Evolutionary conservation across 1,140 invertebrate species (phyloP).

Genomic region (Eupristina koningsbergeri): DNA sequence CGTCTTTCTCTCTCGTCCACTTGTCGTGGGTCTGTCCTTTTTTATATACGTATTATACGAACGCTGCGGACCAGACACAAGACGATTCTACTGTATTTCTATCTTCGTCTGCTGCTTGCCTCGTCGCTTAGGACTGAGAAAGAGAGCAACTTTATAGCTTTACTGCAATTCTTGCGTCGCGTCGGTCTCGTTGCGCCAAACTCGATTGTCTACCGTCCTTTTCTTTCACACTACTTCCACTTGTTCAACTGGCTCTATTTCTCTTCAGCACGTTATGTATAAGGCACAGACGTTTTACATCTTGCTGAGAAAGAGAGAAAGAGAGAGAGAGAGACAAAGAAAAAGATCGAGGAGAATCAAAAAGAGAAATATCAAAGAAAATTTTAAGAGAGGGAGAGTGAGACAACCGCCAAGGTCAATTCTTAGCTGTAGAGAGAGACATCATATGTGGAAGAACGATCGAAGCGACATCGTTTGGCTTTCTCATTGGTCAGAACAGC

Average conservation of each 20-base stretch:
- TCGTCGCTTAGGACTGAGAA: not conserved
- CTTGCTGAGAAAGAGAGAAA: not conserved
- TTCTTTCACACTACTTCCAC: not conserved
- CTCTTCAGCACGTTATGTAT: not conserved
- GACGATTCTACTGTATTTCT: constrained; percentile 15
- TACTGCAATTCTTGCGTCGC: constrained; percentile 2
- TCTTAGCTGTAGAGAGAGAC: constrained; percentile 4
- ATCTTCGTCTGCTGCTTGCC: constrained; percentile 13
- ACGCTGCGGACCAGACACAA: constrained; percentile 13
- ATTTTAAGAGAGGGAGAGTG: not conserved
- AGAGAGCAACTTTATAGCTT: constrained; percentile 6
- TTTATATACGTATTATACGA: constrained; percentile 4
- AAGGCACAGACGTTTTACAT: not conserved
- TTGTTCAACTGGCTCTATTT: constrained; percentile 3
- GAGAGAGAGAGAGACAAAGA: not conserved
- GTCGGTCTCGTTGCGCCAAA: constrained; percentile 18
- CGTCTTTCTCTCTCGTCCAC: not conserved
- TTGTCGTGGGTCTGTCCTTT: constrained; percentile 6
- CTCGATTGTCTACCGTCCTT: constrained; percentile 20
- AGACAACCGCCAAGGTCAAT: constrained; percentile 20
- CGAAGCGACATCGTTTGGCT: constrained; percentile 23
- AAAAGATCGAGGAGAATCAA: not conserved
- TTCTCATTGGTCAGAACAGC: not conserved
- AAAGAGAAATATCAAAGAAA: not conserved
- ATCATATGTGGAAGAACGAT: constrained; percentile 24